phyloP scores from a whole-genome alignment of 1,140 invertebrate genomes.

The Papilio polyxenes region DNA sequence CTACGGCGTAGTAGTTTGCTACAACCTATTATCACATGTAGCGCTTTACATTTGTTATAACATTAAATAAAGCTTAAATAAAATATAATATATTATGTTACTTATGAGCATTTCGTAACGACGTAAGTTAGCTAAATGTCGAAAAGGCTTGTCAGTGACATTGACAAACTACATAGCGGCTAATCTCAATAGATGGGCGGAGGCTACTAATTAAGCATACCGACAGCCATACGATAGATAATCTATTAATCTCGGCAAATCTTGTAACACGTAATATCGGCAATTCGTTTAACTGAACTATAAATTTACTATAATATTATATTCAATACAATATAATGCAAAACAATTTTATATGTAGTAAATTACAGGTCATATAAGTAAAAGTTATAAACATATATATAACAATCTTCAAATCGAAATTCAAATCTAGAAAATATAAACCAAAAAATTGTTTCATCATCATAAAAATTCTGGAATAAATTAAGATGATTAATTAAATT shows the following conservation, averaged over 20 bases:
- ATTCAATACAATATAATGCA: neutral
- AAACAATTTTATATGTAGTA: too few species aligned
- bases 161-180: conserved; percentile 50
- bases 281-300: conserved; percentile 2
- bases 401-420: too few species aligned
- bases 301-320: conserved; percentile 6
- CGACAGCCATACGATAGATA: conserved; percentile 41
- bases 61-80: neutral
- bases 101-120: neutral
- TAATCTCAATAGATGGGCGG: conserved; percentile 44
- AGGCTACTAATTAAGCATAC: conserved; percentile 43
- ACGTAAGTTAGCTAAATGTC: conserved; percentile 30
- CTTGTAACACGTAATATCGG: conserved; percentile 19
- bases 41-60: neutral
- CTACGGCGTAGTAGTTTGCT: neutral
- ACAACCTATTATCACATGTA: neutral
- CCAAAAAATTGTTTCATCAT: too few species aligned
- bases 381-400: too few species aligned
- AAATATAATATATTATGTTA: neutral
- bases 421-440: too few species aligned
- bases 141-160: conserved; percentile 50
- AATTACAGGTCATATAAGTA: too few species aligned
- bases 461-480: too few species aligned
- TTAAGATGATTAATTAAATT: too few species aligned
- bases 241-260: conserved; percentile 32